A percentile compares a stretch with the other conserved stretches of the same genome.
phyloP scores from a whole-genome alignment of 2,113 vertebrate species.

The Euleptes europaea region DNA sequence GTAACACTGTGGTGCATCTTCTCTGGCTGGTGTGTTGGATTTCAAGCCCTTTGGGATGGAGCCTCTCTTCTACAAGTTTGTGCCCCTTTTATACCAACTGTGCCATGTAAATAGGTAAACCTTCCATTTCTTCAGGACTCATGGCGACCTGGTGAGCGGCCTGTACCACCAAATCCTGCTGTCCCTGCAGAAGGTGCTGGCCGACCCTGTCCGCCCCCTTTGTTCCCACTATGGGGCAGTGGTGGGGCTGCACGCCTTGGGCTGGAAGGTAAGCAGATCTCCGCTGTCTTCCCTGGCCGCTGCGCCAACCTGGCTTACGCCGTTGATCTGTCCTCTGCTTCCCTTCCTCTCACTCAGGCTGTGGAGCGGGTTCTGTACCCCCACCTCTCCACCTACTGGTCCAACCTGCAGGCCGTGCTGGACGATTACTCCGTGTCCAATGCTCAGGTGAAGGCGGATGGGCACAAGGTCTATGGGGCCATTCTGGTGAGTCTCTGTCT shows the following conservation, averaged over 20 bases:
- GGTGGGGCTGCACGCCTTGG: slow-evolving; percentile 89
- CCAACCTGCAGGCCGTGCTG: slow-evolving; percentile 89
- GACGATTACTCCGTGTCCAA: slow-evolving; percentile 93
- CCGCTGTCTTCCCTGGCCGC: neutral
- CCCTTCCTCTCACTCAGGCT: slow-evolving; percentile 70
- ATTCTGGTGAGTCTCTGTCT: slow-evolving; percentile 80
- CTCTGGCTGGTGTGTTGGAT: neutral
- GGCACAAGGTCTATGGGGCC: slow-evolving; percentile 93
- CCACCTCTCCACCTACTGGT: slow-evolving; percentile 91
- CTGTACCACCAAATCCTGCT: slow-evolving; percentile 91
- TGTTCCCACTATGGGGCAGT: slow-evolving; percentile 94
- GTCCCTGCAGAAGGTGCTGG: slow-evolving; percentile 91
- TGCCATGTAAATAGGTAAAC: too few relatives aligned
- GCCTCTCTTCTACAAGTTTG: neutral
- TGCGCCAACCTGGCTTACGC: neutral
- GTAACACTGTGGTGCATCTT: too few relatives aligned
- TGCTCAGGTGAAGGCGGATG: slow-evolving; percentile 92
- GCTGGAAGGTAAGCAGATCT: slow-evolving; percentile 84
- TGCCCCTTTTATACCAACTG: neutral
- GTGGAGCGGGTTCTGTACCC: slow-evolving; percentile 90
- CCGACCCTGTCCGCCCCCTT: slow-evolving; percentile 89
- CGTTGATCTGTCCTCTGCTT: neutral
- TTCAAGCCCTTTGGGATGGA: neutral
- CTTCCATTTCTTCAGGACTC: slow-evolving; percentile 77
- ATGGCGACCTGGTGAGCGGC: slow-evolving; percentile 87